Conservation (phyloP, 2,888 invertebrate species). For the Pasiphila rectangulata region DNA sequence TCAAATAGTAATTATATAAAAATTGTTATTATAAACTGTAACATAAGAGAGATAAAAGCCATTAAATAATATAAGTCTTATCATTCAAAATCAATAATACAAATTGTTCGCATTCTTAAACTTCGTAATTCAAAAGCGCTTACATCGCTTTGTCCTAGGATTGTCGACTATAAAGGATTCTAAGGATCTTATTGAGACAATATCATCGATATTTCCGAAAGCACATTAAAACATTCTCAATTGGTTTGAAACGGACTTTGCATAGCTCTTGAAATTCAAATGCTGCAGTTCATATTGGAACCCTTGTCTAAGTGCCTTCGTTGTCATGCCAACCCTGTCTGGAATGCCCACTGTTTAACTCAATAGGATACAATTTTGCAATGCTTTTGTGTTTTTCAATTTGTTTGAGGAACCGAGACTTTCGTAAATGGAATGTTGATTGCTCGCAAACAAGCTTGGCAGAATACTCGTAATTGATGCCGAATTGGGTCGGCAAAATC, state of each 20-base stretch:
- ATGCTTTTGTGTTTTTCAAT: slow-evolving; percentile 14
- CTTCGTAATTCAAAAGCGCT: slow-evolving; percentile 8
- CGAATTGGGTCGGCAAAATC: too few relatives aligned
- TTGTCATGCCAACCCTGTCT: slow-evolving; percentile 52
- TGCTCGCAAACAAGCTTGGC: too few relatives aligned
- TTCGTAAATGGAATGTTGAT: too few relatives aligned
- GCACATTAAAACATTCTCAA: slow-evolving; percentile 55
- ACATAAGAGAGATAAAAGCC: too few relatives aligned
- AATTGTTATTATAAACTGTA: too few relatives aligned
- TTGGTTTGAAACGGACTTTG: slow-evolving; percentile 66
- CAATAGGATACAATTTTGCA: slow-evolving; percentile 30
- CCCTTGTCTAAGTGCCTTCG: slow-evolving; percentile 60
- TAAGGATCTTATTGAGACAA: slow-evolving; percentile 37
- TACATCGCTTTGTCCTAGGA: slow-evolving; percentile 13
- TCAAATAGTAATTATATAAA: too few relatives aligned
- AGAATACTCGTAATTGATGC: too few relatives aligned
- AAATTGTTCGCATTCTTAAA: neutral
- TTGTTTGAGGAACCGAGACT: too few relatives aligned
- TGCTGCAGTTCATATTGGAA: slow-evolving; percentile 73
- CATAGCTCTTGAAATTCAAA: slow-evolving; percentile 79
- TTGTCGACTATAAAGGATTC: neutral
- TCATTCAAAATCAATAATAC: neutral
- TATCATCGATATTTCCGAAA: slow-evolving; percentile 45
- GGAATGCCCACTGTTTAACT: slow-evolving; percentile 32
- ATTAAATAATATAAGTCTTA: slow-evolving; percentile 5